Base-by-base conservation (phyloP, 2,797 vertebrate species). In the Florisuga fusca region DNA sequence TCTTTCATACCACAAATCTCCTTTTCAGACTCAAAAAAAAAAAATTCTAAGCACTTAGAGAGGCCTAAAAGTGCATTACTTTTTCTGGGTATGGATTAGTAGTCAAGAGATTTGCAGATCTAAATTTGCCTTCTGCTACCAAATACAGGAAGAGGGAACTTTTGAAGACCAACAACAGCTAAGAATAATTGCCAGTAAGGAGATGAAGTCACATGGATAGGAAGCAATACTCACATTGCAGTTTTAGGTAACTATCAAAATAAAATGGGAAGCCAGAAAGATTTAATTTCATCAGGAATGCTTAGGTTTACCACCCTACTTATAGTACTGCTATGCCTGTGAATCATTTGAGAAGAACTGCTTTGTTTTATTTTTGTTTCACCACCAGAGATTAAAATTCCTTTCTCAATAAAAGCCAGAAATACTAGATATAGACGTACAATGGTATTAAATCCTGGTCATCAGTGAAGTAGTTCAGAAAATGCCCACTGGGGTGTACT, bases 111-210 rank as follows among this genome's bases (percentile, higher is more conserved):
- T 90, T 90, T 48, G 34, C 66, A 89, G 85, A 90, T 88, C 79
- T 92, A 84, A 95, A 97, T 94, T 95, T 45, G 83, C 84, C 59
- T 96, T 97, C 85, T 95, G 55, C 66, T 89, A 78, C 91, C 93
- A 94, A 97, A 97, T 94, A 96, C 63, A 96, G 93, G 77, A 96
- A 96, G 92, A 96, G 36, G 63, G 91, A 97, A 84, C 34, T 55
- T 97, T 95, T 97, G 96, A 97, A 97, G 92, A 75, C 77, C 63
- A 95, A 97, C 94, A 97, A 91, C 55, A 83, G 84, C 92, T 97
- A 96, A 97, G 96, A 98, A 97, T 97, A 98, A 96, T 90, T 74
- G 73, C 91, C 95, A 96, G 93, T 94, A 96, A 94, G 83, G 78
- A 93, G 92, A 58, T 68, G 82, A 88, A 97, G 91, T 88, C 96